These are phyloP conservation scores for Poecilus cupreus DNA, from an alignment of 2,888 invertebrate genomes.

Conservation along the genomic window DNA sequence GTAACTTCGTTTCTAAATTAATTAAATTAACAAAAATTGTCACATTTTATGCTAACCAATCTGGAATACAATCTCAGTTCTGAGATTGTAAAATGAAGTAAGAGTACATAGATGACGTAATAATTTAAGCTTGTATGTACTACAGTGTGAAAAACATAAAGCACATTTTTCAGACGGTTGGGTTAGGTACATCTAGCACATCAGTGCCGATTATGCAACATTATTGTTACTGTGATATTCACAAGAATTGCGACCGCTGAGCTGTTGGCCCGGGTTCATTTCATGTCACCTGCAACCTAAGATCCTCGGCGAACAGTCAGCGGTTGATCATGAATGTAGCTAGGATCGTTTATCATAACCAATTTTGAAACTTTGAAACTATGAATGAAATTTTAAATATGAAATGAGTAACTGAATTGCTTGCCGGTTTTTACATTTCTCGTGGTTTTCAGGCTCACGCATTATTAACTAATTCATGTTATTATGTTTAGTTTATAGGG, in stretches of 20 bases:
- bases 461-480: constrained; percentile 38
- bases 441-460: constrained; percentile 39
- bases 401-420: constrained; percentile 48
- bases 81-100: no score
- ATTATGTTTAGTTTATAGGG: constrained; percentile 36
- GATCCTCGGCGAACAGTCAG: neutral
- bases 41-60: no score
- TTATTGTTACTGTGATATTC: constrained; percentile 72
- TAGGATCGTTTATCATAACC: constrained; percentile 58
- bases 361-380: constrained; percentile 52
- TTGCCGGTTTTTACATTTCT: constrained; percentile 44
- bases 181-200: no score
- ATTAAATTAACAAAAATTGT: no score
- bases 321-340: constrained; percentile 52
- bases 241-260: constrained; percentile 58
- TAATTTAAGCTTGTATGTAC: no score
- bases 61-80: no score
- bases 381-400: constrained; percentile 50
- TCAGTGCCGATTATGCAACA: constrained; percentile 63
- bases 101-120: no score
- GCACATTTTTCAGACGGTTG: no score
- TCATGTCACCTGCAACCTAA: neutral
- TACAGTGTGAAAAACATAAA: no score
- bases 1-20: no score
- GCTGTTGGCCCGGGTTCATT: neutral